Percentiles rank a stretch among this genome's conserved stretches.
Conservation (phyloP, 2,113 vertebrate species). For the Rhizomys pruinosus region DNA sequence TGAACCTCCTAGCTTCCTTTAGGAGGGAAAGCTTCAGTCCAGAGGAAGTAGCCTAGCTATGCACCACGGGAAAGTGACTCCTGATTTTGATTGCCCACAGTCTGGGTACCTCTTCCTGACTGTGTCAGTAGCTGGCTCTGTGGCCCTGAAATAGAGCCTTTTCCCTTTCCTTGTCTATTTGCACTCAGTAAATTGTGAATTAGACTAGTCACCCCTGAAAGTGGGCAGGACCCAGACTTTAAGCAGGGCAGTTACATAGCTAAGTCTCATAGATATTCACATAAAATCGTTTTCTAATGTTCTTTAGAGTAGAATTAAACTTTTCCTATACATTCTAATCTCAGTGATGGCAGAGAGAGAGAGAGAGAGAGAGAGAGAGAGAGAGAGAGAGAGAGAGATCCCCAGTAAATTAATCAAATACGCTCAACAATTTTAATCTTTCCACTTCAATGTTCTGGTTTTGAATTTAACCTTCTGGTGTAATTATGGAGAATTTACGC, state of each 20-base stretch:
- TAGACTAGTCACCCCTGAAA: neutral
- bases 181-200: neutral
- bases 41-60: neutral
- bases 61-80: neutral
- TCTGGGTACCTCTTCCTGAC: neutral
- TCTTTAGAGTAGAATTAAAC: neutral
- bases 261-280: neutral
- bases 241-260: neutral
- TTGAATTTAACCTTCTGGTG: neutral
- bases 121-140: neutral
- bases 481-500: neutral
- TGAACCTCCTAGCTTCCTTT: neutral
- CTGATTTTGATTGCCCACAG: neutral
- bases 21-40: neutral
- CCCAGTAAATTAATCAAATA: neutral
- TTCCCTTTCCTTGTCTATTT: neutral
- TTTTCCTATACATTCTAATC: neutral
- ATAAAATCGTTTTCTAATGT: neutral
- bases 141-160: neutral
- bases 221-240: neutral
- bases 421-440: neutral
- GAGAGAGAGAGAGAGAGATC: too few species aligned
- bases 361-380: neutral
- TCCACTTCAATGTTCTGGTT: neutral
- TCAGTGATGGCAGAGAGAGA: neutral